These are phyloP conservation scores for Sebastes itinus DNA, from an alignment of 2,797 vertebrate genomes.

Conservation along the genomic window DNA sequence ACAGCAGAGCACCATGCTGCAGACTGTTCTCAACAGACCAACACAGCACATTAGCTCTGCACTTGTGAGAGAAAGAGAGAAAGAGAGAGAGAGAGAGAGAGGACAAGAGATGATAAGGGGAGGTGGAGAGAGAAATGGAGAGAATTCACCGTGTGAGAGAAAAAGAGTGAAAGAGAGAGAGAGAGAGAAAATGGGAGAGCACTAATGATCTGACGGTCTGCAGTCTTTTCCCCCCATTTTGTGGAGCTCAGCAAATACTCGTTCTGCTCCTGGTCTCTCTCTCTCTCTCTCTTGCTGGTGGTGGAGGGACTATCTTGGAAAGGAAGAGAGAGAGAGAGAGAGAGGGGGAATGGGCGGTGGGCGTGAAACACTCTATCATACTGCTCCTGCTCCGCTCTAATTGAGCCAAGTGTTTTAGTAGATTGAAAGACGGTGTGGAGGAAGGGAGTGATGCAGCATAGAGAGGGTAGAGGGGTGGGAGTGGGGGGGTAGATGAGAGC, in stretches of 20 bases:
- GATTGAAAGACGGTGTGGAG: constrained; percentile 74
- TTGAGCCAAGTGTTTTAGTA: constrained; percentile 80
- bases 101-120: constrained; percentile 36
- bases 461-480: neutral
- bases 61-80: constrained; percentile 20
- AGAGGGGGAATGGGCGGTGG: constrained; percentile 32
- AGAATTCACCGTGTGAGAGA: constrained; percentile 24
- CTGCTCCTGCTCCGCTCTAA: constrained; percentile 71
- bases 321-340: constrained; percentile 21
- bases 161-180: constrained; percentile 25
- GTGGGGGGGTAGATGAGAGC: neutral
- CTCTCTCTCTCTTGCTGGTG: constrained; percentile 32
- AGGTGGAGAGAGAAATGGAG: constrained; percentile 41
- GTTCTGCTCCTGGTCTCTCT: constrained; percentile 68
- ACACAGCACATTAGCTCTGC: constrained; percentile 70
- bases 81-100: neutral
- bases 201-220: constrained; percentile 83
- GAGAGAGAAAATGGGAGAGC: constrained; percentile 48
- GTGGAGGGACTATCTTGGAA: constrained; percentile 55
- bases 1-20: constrained; percentile 41
- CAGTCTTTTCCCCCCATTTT: constrained; percentile 83
- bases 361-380: constrained; percentile 73
- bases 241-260: constrained; percentile 85
- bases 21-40: constrained; percentile 63
- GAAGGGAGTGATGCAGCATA: constrained; percentile 47